Conservation (phyloP, 2,888 invertebrate genomes). For the Cheilosia pagana region DNA sequence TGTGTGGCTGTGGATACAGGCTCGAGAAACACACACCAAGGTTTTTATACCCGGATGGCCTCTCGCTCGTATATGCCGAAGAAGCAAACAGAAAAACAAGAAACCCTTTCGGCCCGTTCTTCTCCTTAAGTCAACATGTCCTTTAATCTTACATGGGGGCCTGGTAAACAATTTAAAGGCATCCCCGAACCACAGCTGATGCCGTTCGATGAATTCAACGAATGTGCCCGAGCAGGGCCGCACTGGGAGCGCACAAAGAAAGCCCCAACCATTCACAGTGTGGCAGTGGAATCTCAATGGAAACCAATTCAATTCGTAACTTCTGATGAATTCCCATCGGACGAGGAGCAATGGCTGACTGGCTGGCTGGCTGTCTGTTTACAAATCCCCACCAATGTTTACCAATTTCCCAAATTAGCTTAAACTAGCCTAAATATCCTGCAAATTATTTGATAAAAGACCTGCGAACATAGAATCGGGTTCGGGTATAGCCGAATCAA, state of each 20-base stretch:
- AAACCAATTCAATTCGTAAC: slow-evolving; percentile 49
- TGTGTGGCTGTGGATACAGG: no score
- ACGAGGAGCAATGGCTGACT: slow-evolving; percentile 46
- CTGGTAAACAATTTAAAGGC: slow-evolving; percentile 59
- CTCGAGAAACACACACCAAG: slow-evolving; percentile 27
- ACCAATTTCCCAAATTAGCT: slow-evolving; percentile 73
- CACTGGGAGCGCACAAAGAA: slow-evolving; percentile 20
- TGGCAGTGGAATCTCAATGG: slow-evolving; percentile 30
- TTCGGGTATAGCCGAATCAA: slow-evolving; percentile 49
- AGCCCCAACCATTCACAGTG: slow-evolving; percentile 8
- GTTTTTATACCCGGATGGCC: not conserved
- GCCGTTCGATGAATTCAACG: slow-evolving; percentile 30
- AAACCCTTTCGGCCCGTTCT: slow-evolving; percentile 56
- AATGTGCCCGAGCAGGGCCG: slow-evolving; percentile 22
- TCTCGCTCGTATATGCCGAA: not conserved
- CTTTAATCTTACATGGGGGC: slow-evolving; percentile 71
- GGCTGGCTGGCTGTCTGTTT: slow-evolving; percentile 69
- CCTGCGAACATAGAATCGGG: slow-evolving; percentile 24
- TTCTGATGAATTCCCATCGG: slow-evolving; percentile 51
- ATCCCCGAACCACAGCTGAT: slow-evolving; percentile 23
- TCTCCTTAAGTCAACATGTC: slow-evolving; percentile 69
- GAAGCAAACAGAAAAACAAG: slow-evolving; percentile 16
- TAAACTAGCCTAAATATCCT: slow-evolving; percentile 74
- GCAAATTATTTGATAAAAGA: slow-evolving; percentile 74
- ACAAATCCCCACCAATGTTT: slow-evolving; percentile 70